phyloP scores from a whole-genome alignment of 2,797 vertebrate genomes.

The Graptemys geographica region DNA sequence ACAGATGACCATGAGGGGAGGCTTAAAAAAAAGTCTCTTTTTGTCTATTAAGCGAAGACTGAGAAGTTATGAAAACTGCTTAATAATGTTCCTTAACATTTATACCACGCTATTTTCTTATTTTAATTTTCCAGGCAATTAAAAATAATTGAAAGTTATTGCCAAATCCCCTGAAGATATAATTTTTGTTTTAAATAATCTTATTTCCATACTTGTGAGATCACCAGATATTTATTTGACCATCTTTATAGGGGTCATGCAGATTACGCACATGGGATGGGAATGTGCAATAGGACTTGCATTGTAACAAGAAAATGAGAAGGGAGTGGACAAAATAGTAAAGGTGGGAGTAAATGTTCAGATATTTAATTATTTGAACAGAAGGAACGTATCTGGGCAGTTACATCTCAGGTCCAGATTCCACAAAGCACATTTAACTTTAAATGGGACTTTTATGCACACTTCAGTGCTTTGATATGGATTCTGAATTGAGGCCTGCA shows the following conservation, averaged over 20 bases:
- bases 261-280: constrained; percentile 3
- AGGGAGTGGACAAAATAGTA: not conserved
- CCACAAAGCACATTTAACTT: not conserved
- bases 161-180: constrained; percentile 75
- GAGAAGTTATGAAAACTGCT: constrained; percentile 60
- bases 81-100: constrained; percentile 72
- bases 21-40: constrained; percentile 51
- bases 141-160: constrained; percentile 78
- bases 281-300: constrained; percentile 56
- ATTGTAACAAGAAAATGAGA: constrained; percentile 58
- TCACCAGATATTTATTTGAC: constrained; percentile 77
- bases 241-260: constrained; percentile 72
- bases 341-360: not conserved
- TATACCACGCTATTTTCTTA: constrained; percentile 70
- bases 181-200: constrained; percentile 71
- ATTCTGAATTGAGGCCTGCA: not conserved
- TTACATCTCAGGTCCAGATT: fast-evolving
- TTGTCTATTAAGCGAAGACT: constrained; percentile 65
- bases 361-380: not conserved
- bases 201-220: constrained; percentile 71
- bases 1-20: constrained; percentile 54
- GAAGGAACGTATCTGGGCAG: not conserved
- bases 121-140: constrained; percentile 78
- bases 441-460: not conserved
- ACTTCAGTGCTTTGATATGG: not conserved